Evolutionary conservation across 1,140 invertebrate species (phyloP), one percentile per base, ranked within the genome.

Genomic region (Harpegnathos saltator): DNA sequence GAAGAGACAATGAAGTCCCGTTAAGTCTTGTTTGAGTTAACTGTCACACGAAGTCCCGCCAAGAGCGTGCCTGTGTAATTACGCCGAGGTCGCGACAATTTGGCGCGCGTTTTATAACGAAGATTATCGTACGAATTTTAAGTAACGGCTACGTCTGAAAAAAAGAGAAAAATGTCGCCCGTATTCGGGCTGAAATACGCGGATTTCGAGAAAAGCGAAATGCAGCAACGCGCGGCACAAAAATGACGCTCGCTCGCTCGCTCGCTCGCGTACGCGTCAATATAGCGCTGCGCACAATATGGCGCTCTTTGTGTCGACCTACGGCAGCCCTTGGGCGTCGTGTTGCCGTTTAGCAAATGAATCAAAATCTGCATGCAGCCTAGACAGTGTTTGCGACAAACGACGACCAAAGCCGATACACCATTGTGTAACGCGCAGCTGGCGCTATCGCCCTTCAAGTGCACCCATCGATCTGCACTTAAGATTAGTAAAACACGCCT

Each of bases 251-350:
- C 65, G 22, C 19, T 19, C 69, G 48, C 14, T 15, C 52, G 22
- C 7, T 4, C n/a, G 52, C 52, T 1, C 33, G 1, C 33, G 33
- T 33, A 33, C 38, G 38, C 38, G 54, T 56, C n/a, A 19, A 69
- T 44, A 69, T 44, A 69, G 33, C 33, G 75, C 61, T 29, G 33
- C n/a, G 26, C 63, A 52, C 63, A 63, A 63, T 63, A 52, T 50
- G 24, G 38, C 58, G 38, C 54, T 33, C 65, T 80, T 80, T 80
- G 65, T 80, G 65, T 58, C 75, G 33, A 38, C 38, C 22, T 29
- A 44, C 38, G 38, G 65, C 65, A 71, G 24, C 33, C 75, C 65
- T 48, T 80, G 65, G 75, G 65, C 65, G 50, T n/a, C 4, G 38
- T 71, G 44, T 56, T 59, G 38, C 33, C 50, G 24, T 48, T 80